Percentiles rank a stretch among this genome's conserved stretches.
Conservation (phyloP, 2,113 vertebrate species). For the Casuarius casuarius region DNA sequence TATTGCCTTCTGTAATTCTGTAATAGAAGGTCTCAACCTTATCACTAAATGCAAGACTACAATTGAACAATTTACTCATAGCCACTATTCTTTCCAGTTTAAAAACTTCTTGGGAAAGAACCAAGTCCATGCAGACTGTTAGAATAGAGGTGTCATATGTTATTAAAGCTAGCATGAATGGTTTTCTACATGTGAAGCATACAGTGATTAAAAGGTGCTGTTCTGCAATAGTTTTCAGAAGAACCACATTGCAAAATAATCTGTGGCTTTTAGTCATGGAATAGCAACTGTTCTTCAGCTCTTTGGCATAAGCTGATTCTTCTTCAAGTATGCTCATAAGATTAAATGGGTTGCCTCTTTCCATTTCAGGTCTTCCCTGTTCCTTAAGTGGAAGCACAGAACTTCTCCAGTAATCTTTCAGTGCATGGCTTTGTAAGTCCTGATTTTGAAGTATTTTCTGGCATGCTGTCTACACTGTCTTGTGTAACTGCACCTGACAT, state of each 20-base stretch:
- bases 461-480: not conserved
- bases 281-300: not conserved
- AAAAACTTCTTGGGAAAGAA: not conserved
- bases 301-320: not conserved
- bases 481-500: not conserved
- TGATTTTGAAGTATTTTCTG: not conserved
- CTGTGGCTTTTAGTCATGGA: not conserved
- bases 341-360: not conserved
- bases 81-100: not conserved
- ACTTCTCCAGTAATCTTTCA: not conserved
- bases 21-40: not conserved
- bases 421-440: not conserved
- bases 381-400: not conserved
- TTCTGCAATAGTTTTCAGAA: not conserved
- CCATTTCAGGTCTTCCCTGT: not conserved
- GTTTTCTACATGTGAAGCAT: not conserved
- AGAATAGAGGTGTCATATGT: no score
- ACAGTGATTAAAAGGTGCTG: not conserved
- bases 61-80: not conserved
- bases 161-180: fast-evolving
- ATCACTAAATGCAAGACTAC: not conserved
- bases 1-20: not conserved
- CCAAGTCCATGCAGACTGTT: not conserved
- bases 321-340: not conserved
- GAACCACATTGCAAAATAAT: not conserved